These are phyloP conservation scores for Cyclophora punctaria DNA, from an alignment of 2,888 invertebrate genomes.

Conservation along the genomic window DNA sequence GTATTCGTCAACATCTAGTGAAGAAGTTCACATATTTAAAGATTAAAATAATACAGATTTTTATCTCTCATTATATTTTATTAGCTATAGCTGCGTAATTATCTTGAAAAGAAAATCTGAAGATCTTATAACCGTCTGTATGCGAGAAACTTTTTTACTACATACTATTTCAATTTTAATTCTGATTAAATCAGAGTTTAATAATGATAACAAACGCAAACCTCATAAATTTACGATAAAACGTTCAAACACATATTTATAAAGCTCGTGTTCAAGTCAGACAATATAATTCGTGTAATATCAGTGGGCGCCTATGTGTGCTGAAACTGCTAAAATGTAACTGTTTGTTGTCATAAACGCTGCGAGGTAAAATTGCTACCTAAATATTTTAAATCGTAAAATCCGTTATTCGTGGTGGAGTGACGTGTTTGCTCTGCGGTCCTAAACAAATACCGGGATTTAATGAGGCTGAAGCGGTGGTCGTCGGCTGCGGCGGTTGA, in stretches of 20 bases:
- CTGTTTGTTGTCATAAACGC: constrained; percentile 59
- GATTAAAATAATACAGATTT: no score
- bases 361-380: constrained; percentile 51
- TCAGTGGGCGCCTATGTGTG: constrained; percentile 15
- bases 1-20: constrained; percentile 43
- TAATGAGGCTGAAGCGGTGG: constrained; percentile 56
- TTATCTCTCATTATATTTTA: no score
- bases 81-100: no score
- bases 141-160: no score
- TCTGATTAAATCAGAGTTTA: no score
- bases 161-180: no score
- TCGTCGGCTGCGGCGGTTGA: constrained; percentile 19
- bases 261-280: background rate
- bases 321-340: constrained; percentile 40
- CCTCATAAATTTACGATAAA: constrained; percentile 15
- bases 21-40: no score
- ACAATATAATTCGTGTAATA: constrained; percentile 1
- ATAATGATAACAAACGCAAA: no score
- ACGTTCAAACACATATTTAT: background rate
- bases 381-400: constrained; percentile 69
- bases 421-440: constrained; percentile 61
- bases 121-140: no score
- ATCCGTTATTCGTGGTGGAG: constrained; percentile 59
- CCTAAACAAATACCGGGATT: constrained; percentile 68
- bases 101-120: no score